Evolutionary conservation across 1,140 invertebrate species (phyloP), one percentile per base, ranked within the genome.

Genomic region (Macrotrachela quadricornifera): DNA sequence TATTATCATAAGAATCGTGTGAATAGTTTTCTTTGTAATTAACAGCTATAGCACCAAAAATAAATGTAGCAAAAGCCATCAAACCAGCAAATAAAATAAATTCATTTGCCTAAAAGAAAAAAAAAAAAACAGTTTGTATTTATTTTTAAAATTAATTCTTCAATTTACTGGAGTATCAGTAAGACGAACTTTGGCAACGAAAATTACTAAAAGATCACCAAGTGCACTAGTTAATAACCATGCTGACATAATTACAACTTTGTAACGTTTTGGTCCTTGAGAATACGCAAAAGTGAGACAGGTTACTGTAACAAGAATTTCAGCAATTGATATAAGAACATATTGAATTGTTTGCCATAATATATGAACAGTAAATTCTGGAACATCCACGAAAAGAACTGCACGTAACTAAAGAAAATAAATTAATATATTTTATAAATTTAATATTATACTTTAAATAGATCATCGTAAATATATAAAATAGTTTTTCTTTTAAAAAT

Each of bases 271-370:
- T 0, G 87, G 87, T 0, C 86, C 81, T 75, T 79, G 75, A 38
- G 75, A 74, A 64, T 90, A 94, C 0, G 84, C 82, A 69, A 92
- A 92, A 60, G 87, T 81, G 11, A 88, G 72, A 10, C 85, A 87
- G 0, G 85, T 90, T 13, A 92, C 77, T 0, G 82, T 84, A 64
- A 90, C 90, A 71, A 92, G 77, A 18, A 91, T 73, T 69, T 81
- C 82, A 8, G 76, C 85, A 57, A 79, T 72, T 0, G 85, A 87
- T 55, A 91, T 79, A 0, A 87, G 67, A 16, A 87, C 65, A 63
- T 87, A 86, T 63, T 90, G 85, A 0, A 85, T 84, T 14, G 90
- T 63, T 56, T 86, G 73, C 79, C 79, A 84, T 0, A 85, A 62
- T 56, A 90, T 85, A 57, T 80, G 79, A 9, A 90, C 64, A 0